Evolutionary conservation across 92 coral and sea anemone species (phyloP).

Genomic region (Meandrina meandrites): DNA sequence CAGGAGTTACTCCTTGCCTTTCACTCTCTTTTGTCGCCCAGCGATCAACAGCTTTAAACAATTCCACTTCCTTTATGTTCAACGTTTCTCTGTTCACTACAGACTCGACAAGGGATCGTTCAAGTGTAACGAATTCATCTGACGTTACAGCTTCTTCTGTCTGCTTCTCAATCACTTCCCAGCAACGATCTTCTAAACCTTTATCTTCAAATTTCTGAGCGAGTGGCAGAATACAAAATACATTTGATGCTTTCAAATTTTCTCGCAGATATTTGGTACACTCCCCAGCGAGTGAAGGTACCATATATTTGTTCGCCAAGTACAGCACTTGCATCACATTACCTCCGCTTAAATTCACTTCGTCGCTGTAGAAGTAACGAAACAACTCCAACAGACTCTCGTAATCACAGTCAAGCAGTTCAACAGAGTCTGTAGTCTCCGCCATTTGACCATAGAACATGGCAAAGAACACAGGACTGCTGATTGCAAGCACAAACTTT

Average conservation of each 20-base stretch:
- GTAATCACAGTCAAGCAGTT: conserved; percentile 9
- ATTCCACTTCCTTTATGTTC: too few species aligned
- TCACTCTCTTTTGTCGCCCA: too few species aligned
- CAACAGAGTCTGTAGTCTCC: conserved; percentile 12
- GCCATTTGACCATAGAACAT: conserved; percentile 12
- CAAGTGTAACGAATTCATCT: conserved; percentile 37
- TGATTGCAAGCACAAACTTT: conserved; percentile 1
- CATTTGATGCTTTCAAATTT: not conserved
- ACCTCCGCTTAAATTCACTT: not conserved
- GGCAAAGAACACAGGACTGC: conserved; percentile 6
- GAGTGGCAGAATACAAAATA: not conserved
- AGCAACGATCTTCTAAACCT: conserved; percentile 42
- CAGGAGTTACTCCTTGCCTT: too few species aligned
- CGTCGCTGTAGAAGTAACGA: not conserved
- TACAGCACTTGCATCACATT: not conserved
- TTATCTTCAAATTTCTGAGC: conserved; percentile 36
- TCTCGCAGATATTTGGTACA: not conserved
- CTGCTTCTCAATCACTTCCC: conserved; percentile 52
- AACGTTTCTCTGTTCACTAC: not conserved
- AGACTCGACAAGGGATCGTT: not conserved
- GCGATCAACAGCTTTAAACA: too few species aligned
- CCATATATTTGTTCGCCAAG: conserved; percentile 5
- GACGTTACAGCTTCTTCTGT: conserved; percentile 52
- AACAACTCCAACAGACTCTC: conserved; percentile 16
- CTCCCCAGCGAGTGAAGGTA: not conserved